Evolutionary conservation across 1,140 invertebrate genomes (phyloP).

Genomic region (Hesperophylax magnus): DNA sequence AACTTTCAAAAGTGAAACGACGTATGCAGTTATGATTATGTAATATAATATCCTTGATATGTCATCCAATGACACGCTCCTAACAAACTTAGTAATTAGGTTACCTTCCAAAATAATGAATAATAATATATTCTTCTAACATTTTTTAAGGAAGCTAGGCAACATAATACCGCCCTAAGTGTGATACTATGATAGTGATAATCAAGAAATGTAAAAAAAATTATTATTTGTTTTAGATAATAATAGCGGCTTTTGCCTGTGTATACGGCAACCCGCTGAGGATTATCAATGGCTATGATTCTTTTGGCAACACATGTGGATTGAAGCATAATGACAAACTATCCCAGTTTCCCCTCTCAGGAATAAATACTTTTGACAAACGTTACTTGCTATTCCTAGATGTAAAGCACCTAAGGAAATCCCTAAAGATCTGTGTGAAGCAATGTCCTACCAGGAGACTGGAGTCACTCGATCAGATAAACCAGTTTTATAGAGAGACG

Average conservation of each 20-base stretch:
- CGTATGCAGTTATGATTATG: not conserved
- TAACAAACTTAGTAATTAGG: constrained; percentile 57
- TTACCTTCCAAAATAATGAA: constrained; percentile 58
- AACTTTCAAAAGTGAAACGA: not conserved
- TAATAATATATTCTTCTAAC: constrained; percentile 44
- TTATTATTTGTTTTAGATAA: constrained; percentile 73
- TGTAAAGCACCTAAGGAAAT: constrained; percentile 80
- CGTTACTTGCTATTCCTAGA: constrained; percentile 90
- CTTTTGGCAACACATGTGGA: constrained; percentile 96
- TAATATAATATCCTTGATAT: constrained; percentile 5
- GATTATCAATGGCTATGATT: constrained; percentile 94
- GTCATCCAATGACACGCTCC: constrained; percentile 55
- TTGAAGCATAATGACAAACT: constrained; percentile 83
- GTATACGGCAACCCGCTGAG: constrained; percentile 90
- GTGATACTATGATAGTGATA: too few relatives aligned
- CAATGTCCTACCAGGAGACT: constrained; percentile 84
- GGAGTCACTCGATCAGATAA: constrained; percentile 76
- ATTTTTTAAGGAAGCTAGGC: not conserved
- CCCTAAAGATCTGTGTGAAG: constrained; percentile 91
- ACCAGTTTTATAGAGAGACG: constrained; percentile 81
- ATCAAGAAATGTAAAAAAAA: not conserved
- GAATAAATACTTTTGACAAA: constrained; percentile 85
- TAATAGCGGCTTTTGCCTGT: constrained; percentile 90
- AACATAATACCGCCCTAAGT: not conserved
- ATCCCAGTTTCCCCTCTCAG: constrained; percentile 81